Evolutionary conservation across 2,888 invertebrate genomes (phyloP).

Genomic region (Polyploca ridens): DNA sequence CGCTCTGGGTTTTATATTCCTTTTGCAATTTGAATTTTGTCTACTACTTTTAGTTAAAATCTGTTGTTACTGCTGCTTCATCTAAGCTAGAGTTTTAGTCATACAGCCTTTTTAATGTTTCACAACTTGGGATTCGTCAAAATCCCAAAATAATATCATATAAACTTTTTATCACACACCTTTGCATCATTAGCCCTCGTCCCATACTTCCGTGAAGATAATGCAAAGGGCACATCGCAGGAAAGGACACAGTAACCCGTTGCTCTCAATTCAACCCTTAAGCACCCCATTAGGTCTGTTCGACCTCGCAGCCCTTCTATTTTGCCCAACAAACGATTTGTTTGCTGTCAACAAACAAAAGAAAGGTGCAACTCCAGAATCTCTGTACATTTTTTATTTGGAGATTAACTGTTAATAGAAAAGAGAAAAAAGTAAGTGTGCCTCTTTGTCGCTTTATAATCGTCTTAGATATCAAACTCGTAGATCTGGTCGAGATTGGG

Average conservation of each 20-base stretch:
- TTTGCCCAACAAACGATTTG: slow-evolving; percentile 81
- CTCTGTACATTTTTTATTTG: slow-evolving; percentile 47
- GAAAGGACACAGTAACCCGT: slow-evolving; percentile 78
- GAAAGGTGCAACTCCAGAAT: slow-evolving; percentile 71
- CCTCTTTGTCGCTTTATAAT: slow-evolving; percentile 72
- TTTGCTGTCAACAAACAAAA: slow-evolving; percentile 81
- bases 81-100: neutral
- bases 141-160: slow-evolving; percentile 15
- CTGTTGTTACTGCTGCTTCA: neutral
- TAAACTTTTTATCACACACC: slow-evolving; percentile 59
- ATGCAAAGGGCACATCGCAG: slow-evolving; percentile 61
- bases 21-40: neutral
- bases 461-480: slow-evolving; percentile 76
- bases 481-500: slow-evolving; percentile 67
- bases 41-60: neutral
- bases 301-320: slow-evolving; percentile 64
- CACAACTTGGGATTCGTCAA: neutral
- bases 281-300: slow-evolving; percentile 68
- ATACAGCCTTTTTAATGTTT: neutral
- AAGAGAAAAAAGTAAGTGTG: slow-evolving; percentile 64
- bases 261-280: slow-evolving; percentile 77
- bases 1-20: neutral
- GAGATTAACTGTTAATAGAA: slow-evolving; percentile 73
- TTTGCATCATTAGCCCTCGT: slow-evolving; percentile 61
- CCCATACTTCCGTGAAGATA: slow-evolving; percentile 63